phyloP scores from a whole-genome alignment of 2,888 invertebrate species.

The Perithous albicinctus region DNA sequence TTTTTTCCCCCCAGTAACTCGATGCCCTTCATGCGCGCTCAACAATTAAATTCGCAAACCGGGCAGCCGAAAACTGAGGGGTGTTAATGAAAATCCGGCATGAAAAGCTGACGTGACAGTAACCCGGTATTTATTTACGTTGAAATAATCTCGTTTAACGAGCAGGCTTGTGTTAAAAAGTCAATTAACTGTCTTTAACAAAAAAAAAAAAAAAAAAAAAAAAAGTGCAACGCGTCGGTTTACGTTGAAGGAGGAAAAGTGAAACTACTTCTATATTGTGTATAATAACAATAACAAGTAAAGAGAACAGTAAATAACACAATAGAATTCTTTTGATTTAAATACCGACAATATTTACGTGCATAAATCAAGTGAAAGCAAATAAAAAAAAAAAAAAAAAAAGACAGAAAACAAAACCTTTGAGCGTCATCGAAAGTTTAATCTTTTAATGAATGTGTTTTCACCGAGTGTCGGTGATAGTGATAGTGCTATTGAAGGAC shows the following conservation, averaged over 20 bases:
- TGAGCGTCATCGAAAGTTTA: constrained; percentile 12
- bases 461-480: constrained; percentile 75
- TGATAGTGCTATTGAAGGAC: constrained; percentile 76
- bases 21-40: no score
- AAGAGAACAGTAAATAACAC: no score
- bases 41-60: neutral
- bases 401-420: no score
- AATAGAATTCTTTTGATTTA: neutral
- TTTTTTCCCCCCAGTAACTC: no score
- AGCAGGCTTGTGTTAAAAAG: no score
- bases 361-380: constrained; percentile 7
- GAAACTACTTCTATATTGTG: no score
- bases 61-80: neutral
- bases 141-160: neutral
- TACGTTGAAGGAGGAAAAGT: no score
- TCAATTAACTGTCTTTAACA: no score
- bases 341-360: neutral
- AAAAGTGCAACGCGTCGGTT: no score
- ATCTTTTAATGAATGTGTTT: constrained; percentile 78
- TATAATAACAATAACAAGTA: no score
- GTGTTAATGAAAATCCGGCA: neutral
- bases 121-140: neutral
- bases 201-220: no score
- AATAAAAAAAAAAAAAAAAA: no score
- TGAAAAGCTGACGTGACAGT: neutral